Evolutionary conservation across 2,888 invertebrate genomes (phyloP), one percentile per base, ranked within the genome.

Genomic region (Eurois occulta): DNA sequence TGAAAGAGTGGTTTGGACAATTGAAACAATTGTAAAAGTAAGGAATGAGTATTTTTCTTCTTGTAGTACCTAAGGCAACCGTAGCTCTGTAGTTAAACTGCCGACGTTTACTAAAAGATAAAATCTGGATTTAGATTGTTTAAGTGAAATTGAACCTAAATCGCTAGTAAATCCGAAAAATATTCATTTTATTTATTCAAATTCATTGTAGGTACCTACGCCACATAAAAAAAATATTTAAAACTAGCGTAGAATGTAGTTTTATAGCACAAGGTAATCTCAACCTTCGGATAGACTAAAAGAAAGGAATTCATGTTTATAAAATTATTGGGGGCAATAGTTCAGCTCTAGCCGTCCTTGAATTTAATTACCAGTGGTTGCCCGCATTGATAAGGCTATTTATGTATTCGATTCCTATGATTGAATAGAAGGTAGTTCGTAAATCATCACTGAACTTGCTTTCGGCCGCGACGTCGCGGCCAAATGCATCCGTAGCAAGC

Each of bases 291-390:
- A 64, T 64, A n/a, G 24, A 24, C 38, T 38, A 64, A 38, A 64
- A 64, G 24, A 28, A 58, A 28, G 2, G 32, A 46, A 38, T 58
- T 16, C 16, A 28, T 75, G 18, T 43, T 21, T 77, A 13, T 46
- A 21, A 16, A 46, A 38, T 28, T 11, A 77, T 28, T 43, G 35
- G 62, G 58, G 28, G 38, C 55, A 32, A 69, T 7, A 71, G 55
- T 55, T 80, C 58, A 80, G 16, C 5, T 41, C 32, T 60, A 77
- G 21, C 21, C 24, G 58, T 80, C 72, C 32, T 60, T 77, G 58
- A 46, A 60, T 48, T 46, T 80, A 80, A 72, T 72, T 80, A 60
- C 21, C 32, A 5, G 16, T n/a, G 18, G 18, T 58, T 32, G 24
- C 21, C 4, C 32, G 32, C 32, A 3, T 46, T 67, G 32, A 43